Base-by-base conservation (phyloP, 2,888 invertebrate species). In the Mechanitis mazaeus region DNA sequence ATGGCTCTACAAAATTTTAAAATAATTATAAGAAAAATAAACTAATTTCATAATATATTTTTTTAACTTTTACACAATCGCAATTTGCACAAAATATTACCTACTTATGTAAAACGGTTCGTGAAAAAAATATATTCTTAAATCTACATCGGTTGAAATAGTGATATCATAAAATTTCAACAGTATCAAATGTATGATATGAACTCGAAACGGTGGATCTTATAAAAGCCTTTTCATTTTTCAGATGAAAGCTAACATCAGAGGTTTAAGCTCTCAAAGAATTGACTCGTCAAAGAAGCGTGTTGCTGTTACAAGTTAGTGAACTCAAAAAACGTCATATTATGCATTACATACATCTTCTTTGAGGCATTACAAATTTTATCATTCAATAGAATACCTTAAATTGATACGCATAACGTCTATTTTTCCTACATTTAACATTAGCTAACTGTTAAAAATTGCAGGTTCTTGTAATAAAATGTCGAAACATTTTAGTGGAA, bases 221-320 rank as follows among this genome's bases (percentile, higher is more conserved):
- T 42, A 60, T 47, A 56, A 28, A 60, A 11, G 50, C 33, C 58
- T 59, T 64, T 46, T 61, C 58, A 61, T 61, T 47, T 56, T 58
- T 45, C 45, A 33, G 55, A 53, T 58, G 45, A 61, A 58, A 61
- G 50, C 50, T 31, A 58, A 55, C 46, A 50, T 55, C 61, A 55
- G 60, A 50, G 58, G 60, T 61, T 64, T 53, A 38, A 58, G 35
- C 50, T 60, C 61, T 69, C 69, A 71, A 68, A 70, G 68, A 68
- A 65, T 57, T 67, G 63, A 61, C 58, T 61, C 60, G 61, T 71
- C 71, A 71, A 71, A 69, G 71, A 60, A 64, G 62, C 60, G 56
- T 65, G 65, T 66, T 65, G 67, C 61, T 64, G 68, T 64, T 64
- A 64, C 66, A 61, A 63, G 68, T 64, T 64, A 64, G 59, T 63